phyloP scores from a whole-genome alignment of 2,888 invertebrate species.

The Lissocephala sabroskyi region DNA sequence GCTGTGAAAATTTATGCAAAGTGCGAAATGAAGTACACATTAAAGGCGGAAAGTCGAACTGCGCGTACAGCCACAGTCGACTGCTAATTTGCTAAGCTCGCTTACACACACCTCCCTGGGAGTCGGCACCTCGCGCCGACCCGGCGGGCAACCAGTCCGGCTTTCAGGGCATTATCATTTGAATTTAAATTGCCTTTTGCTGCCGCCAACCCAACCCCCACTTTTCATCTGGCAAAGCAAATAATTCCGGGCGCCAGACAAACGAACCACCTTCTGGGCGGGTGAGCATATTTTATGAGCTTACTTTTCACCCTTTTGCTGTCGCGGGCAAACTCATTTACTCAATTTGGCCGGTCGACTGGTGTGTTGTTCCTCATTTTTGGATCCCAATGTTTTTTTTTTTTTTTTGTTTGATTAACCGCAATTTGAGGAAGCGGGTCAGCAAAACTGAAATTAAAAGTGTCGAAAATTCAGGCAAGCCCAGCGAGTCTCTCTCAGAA shows the following conservation, averaged over 20 bases:
- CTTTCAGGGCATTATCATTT: slow-evolving; percentile 58
- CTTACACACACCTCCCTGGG: slow-evolving; percentile 19
- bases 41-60: not conserved
- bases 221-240: not conserved
- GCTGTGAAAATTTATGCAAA: slow-evolving; percentile 40
- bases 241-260: too few species aligned
- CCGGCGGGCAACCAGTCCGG: slow-evolving; percentile 5
- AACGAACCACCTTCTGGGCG: not conserved
- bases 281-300: not conserved
- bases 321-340: not conserved
- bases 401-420: slow-evolving; percentile 57
- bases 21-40: slow-evolving; percentile 60
- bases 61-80: not conserved
- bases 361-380: not conserved
- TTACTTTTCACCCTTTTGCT: not conserved
- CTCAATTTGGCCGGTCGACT: not conserved
- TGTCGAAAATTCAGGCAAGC: not conserved
- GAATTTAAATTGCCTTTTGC: slow-evolving; percentile 58
- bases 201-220: slow-evolving; percentile 12
- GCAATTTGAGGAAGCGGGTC: slow-evolving; percentile 32
- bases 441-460: not conserved
- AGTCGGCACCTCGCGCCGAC: too few species aligned
- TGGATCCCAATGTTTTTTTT: slow-evolving; percentile 6
- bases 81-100: slow-evolving; percentile 54
- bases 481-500: slow-evolving; percentile 4